A percentile compares a stretch with the other conserved stretches of the same genome.
Conservation (phyloP, 2,113 vertebrate genomes). For the Pholis gunnellus region DNA sequence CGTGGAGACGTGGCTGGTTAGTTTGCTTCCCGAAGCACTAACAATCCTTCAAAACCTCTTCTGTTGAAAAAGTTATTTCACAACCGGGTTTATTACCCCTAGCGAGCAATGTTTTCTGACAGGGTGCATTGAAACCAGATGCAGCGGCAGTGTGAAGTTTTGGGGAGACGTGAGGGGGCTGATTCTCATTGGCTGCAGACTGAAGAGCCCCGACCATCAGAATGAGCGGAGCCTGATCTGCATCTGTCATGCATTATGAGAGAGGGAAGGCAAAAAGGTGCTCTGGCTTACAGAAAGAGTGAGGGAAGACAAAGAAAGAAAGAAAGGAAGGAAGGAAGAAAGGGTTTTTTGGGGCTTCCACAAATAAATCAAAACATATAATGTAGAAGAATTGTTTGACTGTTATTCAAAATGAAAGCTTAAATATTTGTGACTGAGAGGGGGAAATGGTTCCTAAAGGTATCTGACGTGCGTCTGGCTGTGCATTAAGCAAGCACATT, state of each 20-base stretch:
- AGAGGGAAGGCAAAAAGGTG: conserved; percentile 56
- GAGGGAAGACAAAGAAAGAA: conserved; percentile 17
- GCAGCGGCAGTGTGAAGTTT: conserved; percentile 47
- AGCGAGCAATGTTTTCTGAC: conserved; percentile 50
- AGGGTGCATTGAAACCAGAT: conserved; percentile 75
- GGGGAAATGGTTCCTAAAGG: neutral
- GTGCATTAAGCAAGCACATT: neutral
- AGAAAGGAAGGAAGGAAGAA: conserved; percentile 1
- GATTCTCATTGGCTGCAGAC: conserved; percentile 66
- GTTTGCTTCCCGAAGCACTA: conserved; percentile 28
- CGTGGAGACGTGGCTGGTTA: neutral
- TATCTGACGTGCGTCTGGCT: neutral
- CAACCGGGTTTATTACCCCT: conserved; percentile 50
- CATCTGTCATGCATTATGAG: conserved; percentile 80
- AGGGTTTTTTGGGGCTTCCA: neutral
- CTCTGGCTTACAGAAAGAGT: conserved; percentile 47
- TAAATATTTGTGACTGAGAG: neutral
- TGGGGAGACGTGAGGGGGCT: conserved; percentile 47
- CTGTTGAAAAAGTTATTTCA: conserved; percentile 42
- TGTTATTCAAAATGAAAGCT: neutral
- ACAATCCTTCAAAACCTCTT: conserved; percentile 27
- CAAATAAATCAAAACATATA: neutral
- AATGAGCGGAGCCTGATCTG: conserved; percentile 52
- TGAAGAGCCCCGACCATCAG: conserved; percentile 63
- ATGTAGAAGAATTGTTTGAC: neutral